phyloP scores from a whole-genome alignment of 2,888 invertebrate genomes.

The Platycnemis pennipes region DNA sequence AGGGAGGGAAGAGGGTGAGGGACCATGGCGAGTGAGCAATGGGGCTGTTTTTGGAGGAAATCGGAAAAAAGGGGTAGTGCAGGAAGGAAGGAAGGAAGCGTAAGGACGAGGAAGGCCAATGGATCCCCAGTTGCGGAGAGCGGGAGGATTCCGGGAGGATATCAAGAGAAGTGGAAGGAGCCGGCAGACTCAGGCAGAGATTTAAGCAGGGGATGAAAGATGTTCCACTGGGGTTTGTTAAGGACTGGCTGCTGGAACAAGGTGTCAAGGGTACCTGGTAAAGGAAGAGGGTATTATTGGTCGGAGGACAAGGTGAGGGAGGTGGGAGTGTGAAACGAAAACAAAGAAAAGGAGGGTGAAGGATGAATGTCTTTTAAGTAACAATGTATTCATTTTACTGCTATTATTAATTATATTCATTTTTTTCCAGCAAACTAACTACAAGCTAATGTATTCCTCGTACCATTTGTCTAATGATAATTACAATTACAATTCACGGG shows the following conservation, averaged over 20 bases:
- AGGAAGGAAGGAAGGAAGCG: not conserved
- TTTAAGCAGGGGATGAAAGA: not conserved
- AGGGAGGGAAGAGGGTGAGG: not conserved
- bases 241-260: not conserved
- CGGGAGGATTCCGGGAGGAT: not conserved
- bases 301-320: no score
- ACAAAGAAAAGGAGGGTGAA: no score
- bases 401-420: no score
- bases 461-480: no score
- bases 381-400: no score
- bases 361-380: no score
- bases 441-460: no score
- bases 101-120: not conserved
- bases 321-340: no score
- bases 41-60: not conserved
- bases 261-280: no score
- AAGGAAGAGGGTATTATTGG: no score
- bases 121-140: not conserved
- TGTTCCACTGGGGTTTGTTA: not conserved
- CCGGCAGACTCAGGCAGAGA: not conserved
- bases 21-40: not conserved
- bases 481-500: no score
- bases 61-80: not conserved
- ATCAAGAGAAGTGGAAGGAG: not conserved
- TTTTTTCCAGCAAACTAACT: no score